phyloP scores from a whole-genome alignment of 1,140 invertebrate species.

The Calephelis virginiensis region DNA sequence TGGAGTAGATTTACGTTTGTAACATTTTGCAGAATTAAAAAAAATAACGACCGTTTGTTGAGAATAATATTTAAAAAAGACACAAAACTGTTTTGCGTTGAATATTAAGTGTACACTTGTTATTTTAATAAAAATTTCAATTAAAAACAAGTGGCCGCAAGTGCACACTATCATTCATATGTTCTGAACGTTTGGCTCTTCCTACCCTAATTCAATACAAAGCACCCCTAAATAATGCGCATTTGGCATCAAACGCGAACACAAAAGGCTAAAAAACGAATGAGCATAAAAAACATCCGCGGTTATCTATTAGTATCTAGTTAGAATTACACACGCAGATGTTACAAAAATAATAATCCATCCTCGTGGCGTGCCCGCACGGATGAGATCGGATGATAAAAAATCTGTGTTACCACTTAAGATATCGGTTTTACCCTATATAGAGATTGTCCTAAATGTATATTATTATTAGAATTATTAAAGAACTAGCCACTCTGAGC shows the following conservation, averaged over 20 bases:
- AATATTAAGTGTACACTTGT: slow-evolving; percentile 35
- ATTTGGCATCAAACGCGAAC: slow-evolving; percentile 54
- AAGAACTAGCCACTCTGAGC: no score
- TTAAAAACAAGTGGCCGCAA: slow-evolving; percentile 70
- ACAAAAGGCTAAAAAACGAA: slow-evolving; percentile 71
- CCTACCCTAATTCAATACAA: slow-evolving; percentile 28
- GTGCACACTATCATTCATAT: slow-evolving; percentile 61
- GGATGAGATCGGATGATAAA: slow-evolving; percentile 34
- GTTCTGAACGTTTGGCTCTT: slow-evolving; percentile 32
- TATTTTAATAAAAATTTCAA: slow-evolving; percentile 61
- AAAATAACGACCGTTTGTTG: no score
- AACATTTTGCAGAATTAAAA: neutral
- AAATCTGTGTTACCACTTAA: neutral
- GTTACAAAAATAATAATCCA: slow-evolving; percentile 73
- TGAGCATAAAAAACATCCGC: slow-evolving; percentile 73
- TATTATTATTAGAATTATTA: no score
- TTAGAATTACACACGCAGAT: slow-evolving; percentile 74
- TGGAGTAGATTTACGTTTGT: no score
- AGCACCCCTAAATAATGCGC: slow-evolving; percentile 65
- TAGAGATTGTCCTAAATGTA: no score
- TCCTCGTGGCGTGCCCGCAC: slow-evolving; percentile 40
- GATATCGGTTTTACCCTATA: slow-evolving; percentile 31
- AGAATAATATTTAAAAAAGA: no score
- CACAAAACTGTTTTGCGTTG: no score
- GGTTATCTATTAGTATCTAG: slow-evolving; percentile 78